Percentiles rank a stretch among this genome's conserved stretches.
phyloP scores from a whole-genome alignment of 2,113 vertebrate species.

The Amia ocellicauda region DNA sequence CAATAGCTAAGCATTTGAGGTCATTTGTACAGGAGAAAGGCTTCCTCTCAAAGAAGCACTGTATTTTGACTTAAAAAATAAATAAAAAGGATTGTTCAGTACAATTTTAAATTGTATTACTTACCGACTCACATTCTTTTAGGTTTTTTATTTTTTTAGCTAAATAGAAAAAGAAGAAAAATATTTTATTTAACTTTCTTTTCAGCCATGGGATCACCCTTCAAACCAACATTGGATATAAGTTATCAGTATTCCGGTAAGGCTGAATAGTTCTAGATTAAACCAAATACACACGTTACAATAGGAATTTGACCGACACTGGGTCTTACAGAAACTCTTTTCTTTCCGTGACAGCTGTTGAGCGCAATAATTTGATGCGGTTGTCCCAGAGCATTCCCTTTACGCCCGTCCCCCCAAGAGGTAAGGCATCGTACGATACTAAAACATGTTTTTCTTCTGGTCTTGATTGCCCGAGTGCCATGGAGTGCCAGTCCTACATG shows the following conservation, averaged over 20 bases:
- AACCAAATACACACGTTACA: background rate
- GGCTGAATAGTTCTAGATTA: conserved; percentile 27
- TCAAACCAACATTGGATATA: conserved; percentile 90
- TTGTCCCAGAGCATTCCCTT: conserved; percentile 97
- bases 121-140: too few relatives aligned
- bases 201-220: conserved; percentile 92
- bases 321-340: too few relatives aligned
- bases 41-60: too few relatives aligned
- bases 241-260: conserved; percentile 96
- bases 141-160: too few relatives aligned
- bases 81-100: too few relatives aligned
- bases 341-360: conserved; percentile 76
- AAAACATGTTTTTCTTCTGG: conserved; percentile 2
- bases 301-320: too few relatives aligned
- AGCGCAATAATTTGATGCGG: conserved; percentile 98
- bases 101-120: too few relatives aligned
- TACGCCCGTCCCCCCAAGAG: conserved; percentile 95
- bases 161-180: too few relatives aligned
- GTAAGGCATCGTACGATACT: conserved; percentile 55
- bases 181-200: conserved; percentile 16
- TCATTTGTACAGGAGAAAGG: too few relatives aligned
- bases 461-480: background rate
- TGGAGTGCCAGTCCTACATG: background rate
- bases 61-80: too few relatives aligned
- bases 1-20: too few relatives aligned